A percentile compares a stretch with the other conserved stretches of the same genome.
Conservation (phyloP, 2,797 vertebrate genomes). For the Coluber constrictor region DNA sequence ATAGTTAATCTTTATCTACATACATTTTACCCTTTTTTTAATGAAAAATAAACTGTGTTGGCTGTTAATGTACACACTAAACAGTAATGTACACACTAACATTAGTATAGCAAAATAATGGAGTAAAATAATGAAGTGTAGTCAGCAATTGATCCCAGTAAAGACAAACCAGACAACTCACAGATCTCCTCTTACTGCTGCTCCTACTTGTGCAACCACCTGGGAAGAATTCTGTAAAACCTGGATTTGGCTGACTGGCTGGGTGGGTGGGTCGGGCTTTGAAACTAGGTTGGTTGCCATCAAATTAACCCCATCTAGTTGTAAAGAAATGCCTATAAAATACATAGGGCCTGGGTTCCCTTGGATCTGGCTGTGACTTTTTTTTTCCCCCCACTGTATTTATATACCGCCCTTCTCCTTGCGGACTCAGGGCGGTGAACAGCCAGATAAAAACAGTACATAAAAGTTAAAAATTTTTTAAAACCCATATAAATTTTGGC, state of each 20-base stretch:
- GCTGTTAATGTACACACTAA: background rate
- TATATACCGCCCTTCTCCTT: too few species aligned
- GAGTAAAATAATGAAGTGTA: background rate
- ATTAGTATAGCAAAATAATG: background rate
- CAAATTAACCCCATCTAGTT: background rate
- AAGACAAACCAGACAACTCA: background rate
- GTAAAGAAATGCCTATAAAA: background rate
- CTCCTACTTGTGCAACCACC: background rate
- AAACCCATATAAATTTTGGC: too few species aligned
- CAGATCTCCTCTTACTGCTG: background rate
- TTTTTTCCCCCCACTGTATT: too few species aligned
- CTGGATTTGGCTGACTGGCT: background rate
- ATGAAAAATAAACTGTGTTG: background rate
- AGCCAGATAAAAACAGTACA: too few species aligned
- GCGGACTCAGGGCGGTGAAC: too few species aligned
- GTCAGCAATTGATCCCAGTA: too few species aligned
- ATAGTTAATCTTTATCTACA: background rate
- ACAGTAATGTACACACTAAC: background rate
- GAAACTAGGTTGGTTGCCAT: background rate
- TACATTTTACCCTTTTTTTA: background rate
- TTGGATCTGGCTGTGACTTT: background rate
- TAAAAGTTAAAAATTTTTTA: too few species aligned
- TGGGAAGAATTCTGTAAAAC: background rate
- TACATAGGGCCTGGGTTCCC: too few species aligned
- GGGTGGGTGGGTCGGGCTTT: background rate